phyloP scores from a whole-genome alignment of 2,797 vertebrate genomes.

The Pantherophis alleghaniensis region DNA sequence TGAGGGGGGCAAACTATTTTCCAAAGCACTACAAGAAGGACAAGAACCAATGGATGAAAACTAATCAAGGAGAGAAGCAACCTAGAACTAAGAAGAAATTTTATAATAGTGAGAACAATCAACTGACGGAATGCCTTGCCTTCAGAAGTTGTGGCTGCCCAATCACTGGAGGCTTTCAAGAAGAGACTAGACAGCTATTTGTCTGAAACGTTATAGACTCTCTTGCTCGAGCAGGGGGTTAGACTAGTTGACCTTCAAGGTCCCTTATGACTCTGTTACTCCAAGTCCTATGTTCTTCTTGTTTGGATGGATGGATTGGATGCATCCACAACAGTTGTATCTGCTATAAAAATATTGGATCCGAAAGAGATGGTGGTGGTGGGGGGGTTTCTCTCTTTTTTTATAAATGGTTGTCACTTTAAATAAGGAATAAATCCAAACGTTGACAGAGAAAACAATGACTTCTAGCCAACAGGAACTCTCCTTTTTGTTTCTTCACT shows the following conservation, averaged over 20 bases:
- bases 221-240: not conserved
- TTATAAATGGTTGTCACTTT: not conserved
- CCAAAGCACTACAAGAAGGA: not conserved
- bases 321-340: not conserved
- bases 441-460: not conserved
- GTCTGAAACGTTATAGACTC: not conserved
- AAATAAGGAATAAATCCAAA: conserved; percentile 14
- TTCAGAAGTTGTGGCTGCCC: not conserved
- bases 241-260: not conserved
- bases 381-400: not conserved
- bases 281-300: not conserved
- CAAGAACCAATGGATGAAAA: not conserved
- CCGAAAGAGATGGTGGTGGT: not conserved
- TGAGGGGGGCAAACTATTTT: not conserved
- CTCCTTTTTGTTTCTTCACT: not conserved
- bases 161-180: not conserved
- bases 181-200: not conserved
- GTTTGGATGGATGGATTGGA: not conserved
- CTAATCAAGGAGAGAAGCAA: not conserved
- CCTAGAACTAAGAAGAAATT: not conserved
- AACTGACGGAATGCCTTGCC: not conserved
- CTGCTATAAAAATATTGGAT: not conserved
- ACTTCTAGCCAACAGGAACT: not conserved
- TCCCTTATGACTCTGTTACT: not conserved
- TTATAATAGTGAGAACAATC: not conserved